phyloP scores from a whole-genome alignment of 2,797 vertebrate genomes.

The Bufotes viridis region DNA sequence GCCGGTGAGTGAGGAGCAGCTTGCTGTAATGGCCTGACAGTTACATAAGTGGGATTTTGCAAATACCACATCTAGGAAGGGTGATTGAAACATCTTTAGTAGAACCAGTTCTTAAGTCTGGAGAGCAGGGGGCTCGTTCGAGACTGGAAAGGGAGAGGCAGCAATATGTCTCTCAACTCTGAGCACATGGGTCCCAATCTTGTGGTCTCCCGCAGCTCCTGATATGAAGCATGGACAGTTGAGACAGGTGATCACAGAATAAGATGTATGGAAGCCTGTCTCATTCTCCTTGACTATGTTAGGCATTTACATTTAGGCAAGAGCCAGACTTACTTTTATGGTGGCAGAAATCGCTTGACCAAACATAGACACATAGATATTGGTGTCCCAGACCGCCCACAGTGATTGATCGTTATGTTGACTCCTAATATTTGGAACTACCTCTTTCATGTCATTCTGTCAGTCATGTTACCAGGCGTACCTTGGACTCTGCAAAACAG shows the following conservation, averaged over 20 bases:
- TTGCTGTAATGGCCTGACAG: slow-evolving; percentile 72
- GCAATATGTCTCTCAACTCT: slow-evolving; percentile 61
- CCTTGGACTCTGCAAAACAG: not conserved
- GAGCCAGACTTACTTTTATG: slow-evolving; percentile 26
- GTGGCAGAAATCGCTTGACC: slow-evolving; percentile 41
- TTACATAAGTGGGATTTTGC: slow-evolving; percentile 66
- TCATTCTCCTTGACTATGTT: slow-evolving; percentile 26
- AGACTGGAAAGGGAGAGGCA: slow-evolving; percentile 68
- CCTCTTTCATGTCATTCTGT: slow-evolving; percentile 33
- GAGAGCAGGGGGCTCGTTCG: slow-evolving; percentile 69
- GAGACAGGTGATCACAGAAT: slow-evolving; percentile 45
- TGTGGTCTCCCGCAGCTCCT: slow-evolving; percentile 48
- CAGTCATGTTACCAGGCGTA: not conserved
- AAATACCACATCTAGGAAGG: slow-evolving; percentile 60
- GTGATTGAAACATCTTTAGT: slow-evolving; percentile 71
- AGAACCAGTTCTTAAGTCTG: slow-evolving; percentile 68
- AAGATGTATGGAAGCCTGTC: slow-evolving; percentile 43
- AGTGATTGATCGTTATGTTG: slow-evolving; percentile 44
- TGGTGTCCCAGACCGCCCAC: not conserved
- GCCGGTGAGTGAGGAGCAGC: slow-evolving; percentile 70
- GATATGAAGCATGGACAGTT: slow-evolving; percentile 32
- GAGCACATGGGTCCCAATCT: slow-evolving; percentile 47
- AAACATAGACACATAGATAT: slow-evolving; percentile 39
- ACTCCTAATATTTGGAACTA: slow-evolving; percentile 39
- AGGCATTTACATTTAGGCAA: slow-evolving; percentile 26